Conservation (phyloP, 2,797 vertebrate genomes). For the Eptatretus atami region DNA sequence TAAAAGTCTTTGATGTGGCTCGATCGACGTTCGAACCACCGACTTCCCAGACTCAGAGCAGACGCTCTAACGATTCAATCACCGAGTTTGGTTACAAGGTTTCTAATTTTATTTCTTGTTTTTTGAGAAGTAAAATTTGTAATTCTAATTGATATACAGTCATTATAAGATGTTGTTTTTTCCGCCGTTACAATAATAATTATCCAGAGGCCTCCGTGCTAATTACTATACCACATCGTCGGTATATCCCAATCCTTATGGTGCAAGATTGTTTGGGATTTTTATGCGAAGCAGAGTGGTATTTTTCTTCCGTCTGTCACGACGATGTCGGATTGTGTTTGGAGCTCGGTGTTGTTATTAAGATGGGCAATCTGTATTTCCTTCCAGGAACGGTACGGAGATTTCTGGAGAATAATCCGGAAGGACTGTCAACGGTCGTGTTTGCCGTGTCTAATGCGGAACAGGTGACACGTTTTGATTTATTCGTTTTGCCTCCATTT, state of each 20-base stretch:
- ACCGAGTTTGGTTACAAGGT: not conserved
- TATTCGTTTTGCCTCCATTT: too few relatives aligned
- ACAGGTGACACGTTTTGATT: constrained; percentile 22
- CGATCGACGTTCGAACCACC: too few relatives aligned
- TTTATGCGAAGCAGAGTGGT: not conserved
- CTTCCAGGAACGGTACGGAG: constrained; percentile 53
- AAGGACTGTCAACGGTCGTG: constrained; percentile 48
- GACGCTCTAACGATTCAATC: too few relatives aligned
- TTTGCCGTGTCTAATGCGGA: constrained; percentile 56
- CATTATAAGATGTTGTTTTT: constrained; percentile 5
- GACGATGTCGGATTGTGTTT: not conserved
- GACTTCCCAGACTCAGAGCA: too few relatives aligned
- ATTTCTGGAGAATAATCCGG: constrained; percentile 63
- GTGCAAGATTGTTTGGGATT: not conserved
- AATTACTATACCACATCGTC: not conserved
- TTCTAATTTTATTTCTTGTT: constrained; percentile 2
- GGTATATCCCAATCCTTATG: not conserved
- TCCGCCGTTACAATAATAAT: not conserved
- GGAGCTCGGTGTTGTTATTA: too few relatives aligned
- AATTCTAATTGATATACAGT: constrained; percentile 5
- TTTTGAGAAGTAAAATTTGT: constrained; percentile 3
- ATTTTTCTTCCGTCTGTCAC: not conserved
- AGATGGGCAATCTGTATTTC: too few relatives aligned
- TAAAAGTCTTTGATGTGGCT: too few relatives aligned
- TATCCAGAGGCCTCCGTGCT: not conserved